A percentile compares a stretch with the other conserved stretches of the same genome.
Evolutionary conservation across 2,888 invertebrate species (phyloP).

Genomic region (Elmis aenea): DNA sequence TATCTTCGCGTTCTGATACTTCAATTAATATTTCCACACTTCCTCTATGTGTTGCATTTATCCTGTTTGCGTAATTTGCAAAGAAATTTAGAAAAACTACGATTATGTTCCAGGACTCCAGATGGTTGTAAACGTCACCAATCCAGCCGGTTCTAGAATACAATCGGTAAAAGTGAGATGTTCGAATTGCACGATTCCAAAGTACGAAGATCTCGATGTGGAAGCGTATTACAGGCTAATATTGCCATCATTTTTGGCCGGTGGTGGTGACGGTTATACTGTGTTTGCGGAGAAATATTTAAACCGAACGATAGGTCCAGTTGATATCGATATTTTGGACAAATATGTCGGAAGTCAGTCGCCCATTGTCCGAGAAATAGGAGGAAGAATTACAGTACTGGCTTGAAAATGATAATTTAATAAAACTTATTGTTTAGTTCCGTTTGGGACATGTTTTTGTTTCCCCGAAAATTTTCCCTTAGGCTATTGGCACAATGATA

Average conservation of each 20-base stretch:
- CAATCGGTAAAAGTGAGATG: conserved; percentile 55
- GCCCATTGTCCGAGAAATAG: conserved; percentile 47
- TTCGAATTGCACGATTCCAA: conserved; percentile 58
- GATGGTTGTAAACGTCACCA: conserved; percentile 56
- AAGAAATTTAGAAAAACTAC: too few species aligned
- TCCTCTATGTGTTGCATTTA: too few species aligned
- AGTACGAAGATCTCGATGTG: conserved; percentile 55
- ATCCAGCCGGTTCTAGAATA: conserved; percentile 57
- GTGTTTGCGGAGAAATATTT: conserved; percentile 47
- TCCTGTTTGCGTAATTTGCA: too few species aligned
- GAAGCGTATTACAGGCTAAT: conserved; percentile 54
- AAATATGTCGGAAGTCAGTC: conserved; percentile 48
- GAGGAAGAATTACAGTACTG: conserved; percentile 49
- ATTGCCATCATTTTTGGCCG: conserved; percentile 55
- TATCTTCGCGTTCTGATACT: too few species aligned
- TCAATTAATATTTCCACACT: too few species aligned
- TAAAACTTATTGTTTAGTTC: too few species aligned
- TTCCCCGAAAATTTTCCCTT: too few species aligned
- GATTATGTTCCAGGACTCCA: conserved; percentile 58
- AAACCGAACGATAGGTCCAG: conserved; percentile 44
- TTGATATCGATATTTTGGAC: conserved; percentile 52
- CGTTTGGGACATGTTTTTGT: too few species aligned
- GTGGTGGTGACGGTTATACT: conserved; percentile 64
- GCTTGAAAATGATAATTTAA: not conserved
- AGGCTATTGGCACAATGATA: too few species aligned